Evolutionary conservation across 1,140 invertebrate genomes (phyloP).

Genomic region (Medauroidea extradentata): DNA sequence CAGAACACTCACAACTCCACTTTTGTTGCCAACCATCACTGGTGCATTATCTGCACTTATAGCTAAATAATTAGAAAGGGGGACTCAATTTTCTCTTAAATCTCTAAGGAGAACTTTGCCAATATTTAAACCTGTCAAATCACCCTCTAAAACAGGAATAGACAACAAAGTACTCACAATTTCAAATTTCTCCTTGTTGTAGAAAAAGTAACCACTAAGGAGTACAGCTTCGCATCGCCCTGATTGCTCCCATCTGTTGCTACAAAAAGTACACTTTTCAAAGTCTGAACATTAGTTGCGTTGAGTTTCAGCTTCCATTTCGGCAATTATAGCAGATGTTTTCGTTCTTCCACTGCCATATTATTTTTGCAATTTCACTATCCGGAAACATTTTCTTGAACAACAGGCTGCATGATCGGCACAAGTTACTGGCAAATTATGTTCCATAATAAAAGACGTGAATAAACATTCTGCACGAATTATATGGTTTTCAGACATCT

Average conservation of each 20-base stretch:
- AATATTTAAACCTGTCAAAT: not conserved
- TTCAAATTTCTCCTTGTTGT: not conserved
- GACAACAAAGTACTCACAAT: not conserved
- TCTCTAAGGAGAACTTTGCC: not conserved
- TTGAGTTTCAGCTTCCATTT: not conserved
- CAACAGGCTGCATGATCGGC: not conserved
- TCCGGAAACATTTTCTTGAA: constrained; percentile 1
- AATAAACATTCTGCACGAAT: constrained; percentile 4
- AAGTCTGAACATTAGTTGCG: not conserved
- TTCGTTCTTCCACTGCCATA: not conserved
- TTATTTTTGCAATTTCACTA: constrained; percentile 3
- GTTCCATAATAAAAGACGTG: not conserved
- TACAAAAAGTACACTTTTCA: not conserved
- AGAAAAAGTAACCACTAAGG: not conserved
- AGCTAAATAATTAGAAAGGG: not conserved
- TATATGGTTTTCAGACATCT: not conserved
- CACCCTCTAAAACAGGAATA: not conserved
- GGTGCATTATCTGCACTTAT: constrained; percentile 1
- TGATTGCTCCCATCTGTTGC: not conserved
- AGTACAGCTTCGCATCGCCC: not conserved
- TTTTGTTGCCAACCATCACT: not conserved
- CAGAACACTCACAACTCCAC: not conserved
- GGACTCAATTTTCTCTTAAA: not conserved
- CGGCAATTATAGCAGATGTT: not conserved
- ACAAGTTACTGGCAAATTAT: not conserved